Base-by-base conservation (phyloP, 2,888 invertebrate species). In the Drosophila austrosaltans region DNA sequence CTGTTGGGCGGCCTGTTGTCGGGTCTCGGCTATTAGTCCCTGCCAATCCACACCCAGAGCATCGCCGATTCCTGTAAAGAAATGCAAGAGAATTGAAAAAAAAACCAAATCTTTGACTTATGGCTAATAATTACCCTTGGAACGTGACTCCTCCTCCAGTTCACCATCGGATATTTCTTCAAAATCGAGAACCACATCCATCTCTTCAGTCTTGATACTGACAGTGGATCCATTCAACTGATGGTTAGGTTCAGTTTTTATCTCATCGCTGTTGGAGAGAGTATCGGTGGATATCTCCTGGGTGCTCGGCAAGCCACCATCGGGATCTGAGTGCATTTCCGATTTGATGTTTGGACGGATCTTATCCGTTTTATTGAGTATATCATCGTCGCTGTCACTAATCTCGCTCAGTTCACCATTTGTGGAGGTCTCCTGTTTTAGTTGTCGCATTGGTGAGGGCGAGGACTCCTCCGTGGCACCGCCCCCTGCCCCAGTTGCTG, bases 1-100 rank as follows among this genome's bases (percentile, higher is more conserved):
- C 1, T 53, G 86, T 5, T 56, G 53, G 7, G 80, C 78, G 2
- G 90, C 86, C 66, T 90, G 78, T 40, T 83, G 84, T 53, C 94
- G 93, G 4, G 96, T 96, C 92, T 97, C 97, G 2, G 96, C 96
- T 0, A 97, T 96, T 56, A 98, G 93, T 90, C 97, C 97, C 10
- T 97, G 96, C 98, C 98, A 98, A 92, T 98, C 98, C 1, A 98
- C 98, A n/a, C 98, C 98, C 32, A 98, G 93, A n/a, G 97, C 97
- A 92, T 98, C 98, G 4, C 97, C 97, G 73, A 98, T 94, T 69
- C 91, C 91, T 91, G 69, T 1, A 44, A 56, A 1, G 2, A 61
- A 76, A 61, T 12, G 39, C 7, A 42, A 32, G 56, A 8, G 61
- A 30, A 25, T 54, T 62, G 30, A 6, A 44, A 16, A 16, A 16